These are phyloP conservation scores for Helostoma temminkii DNA, from an alignment of 2,797 vertebrate genomes.

Conservation along the genomic window DNA sequence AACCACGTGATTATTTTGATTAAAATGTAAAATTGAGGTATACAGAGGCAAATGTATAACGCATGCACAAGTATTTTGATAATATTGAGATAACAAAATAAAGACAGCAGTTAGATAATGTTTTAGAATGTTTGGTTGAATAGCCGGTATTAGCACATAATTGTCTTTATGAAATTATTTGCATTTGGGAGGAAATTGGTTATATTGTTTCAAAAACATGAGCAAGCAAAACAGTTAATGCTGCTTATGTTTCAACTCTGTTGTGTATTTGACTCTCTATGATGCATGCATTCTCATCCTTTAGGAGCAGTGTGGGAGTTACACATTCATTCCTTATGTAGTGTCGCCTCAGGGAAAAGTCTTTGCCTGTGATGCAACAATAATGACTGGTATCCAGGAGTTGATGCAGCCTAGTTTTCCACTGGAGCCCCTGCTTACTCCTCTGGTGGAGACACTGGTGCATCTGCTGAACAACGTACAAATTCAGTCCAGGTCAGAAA, in stretches of 20 bases:
- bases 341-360: constrained; percentile 90
- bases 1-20: not conserved
- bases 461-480: constrained; percentile 87
- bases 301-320: constrained; percentile 90
- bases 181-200: too few relatives aligned
- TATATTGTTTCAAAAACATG: too few relatives aligned
- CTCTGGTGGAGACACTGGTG: constrained; percentile 84
- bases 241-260: not conserved
- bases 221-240: not conserved
- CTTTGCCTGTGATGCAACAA: constrained; percentile 86
- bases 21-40: not conserved
- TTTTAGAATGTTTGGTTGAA: too few relatives aligned
- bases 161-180: too few relatives aligned
- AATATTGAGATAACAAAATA: too few relatives aligned
- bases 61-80: too few relatives aligned
- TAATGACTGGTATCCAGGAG: constrained; percentile 86
- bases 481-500: constrained; percentile 87
- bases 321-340: constrained; percentile 91
- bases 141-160: too few relatives aligned
- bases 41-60: too few relatives aligned
- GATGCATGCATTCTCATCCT: constrained; percentile 4
- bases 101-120: too few relatives aligned
- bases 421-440: constrained; percentile 86
- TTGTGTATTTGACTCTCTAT: not conserved
- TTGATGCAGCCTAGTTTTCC: constrained; percentile 86